Percentiles rank a stretch among this genome's conserved stretches.
Conservation (phyloP, 2,113 vertebrate species). For the Amazona guildingii region DNA sequence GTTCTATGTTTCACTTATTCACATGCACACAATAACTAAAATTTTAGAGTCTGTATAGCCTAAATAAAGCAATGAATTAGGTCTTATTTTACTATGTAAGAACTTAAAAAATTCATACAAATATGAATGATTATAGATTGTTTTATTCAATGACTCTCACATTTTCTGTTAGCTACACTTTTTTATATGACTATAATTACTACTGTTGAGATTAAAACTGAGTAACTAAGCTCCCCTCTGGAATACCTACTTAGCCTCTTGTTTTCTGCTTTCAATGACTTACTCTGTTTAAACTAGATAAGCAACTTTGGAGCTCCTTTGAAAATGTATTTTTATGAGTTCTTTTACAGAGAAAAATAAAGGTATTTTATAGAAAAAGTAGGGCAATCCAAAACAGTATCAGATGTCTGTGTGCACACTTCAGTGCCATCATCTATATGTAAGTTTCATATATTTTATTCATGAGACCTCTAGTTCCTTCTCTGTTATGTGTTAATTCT, state of each 20-base stretch:
- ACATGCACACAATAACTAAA: neutral
- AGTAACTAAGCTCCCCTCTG: neutral
- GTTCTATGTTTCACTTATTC: neutral
- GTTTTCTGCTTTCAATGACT: neutral
- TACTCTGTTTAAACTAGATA: neutral
- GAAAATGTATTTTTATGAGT: neutral
- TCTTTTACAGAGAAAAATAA: neutral
- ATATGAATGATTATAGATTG: neutral
- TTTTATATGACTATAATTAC: neutral
- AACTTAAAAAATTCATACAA: neutral
- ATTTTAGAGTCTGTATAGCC: neutral
- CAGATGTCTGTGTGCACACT: rapidly evolving
- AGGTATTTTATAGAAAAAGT: neutral
- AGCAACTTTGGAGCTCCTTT: neutral
- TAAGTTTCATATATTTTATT: neutral
- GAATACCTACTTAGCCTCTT: neutral
- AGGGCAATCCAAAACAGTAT: neutral
- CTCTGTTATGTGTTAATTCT: neutral
- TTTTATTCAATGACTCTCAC: neutral
- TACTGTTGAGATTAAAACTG: neutral
- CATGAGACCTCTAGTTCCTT: neutral
- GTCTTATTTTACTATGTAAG: neutral
- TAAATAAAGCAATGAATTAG: neutral
- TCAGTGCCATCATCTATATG: neutral
- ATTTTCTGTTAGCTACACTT: neutral